Base-by-base conservation (phyloP, 2,113 vertebrate species). In the Ctenomys sociabilis region DNA sequence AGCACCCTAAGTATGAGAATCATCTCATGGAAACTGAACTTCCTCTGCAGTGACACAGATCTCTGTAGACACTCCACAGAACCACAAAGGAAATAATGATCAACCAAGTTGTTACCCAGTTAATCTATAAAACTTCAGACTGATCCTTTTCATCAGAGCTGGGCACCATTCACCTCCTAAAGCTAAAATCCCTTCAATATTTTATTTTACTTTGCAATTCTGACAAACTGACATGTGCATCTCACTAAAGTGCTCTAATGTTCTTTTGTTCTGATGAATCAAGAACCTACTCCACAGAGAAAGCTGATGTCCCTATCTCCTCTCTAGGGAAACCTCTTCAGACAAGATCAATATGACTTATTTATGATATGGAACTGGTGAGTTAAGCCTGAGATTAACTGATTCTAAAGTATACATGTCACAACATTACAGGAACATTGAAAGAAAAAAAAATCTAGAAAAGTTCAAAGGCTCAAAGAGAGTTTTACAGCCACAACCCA, bases 391-490 rank as follows among this genome's bases (percentile, higher is more conserved):
- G 52, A 91, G 28, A 54, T 85, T 81, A 32, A 95, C 81, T 93
- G 73, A 93, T 77, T 82, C 49, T n/a, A 91, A 40, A 90, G 52
- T 94, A 95, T 86, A 89, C 12, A 63, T 45, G n/a, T 61, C 89
- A 89, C 16, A 80, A 21, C 86, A 94, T 75, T 63, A 49, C 52
- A 85, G 32, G 21, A 93, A 68, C 81, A 83, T 7, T 37, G 43
- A 93, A 96, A 93, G 82, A 80, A 64, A 95, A 97, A n/a, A 59
- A 84, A 83, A 73, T 80, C 49, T 95, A 75, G 77, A 85, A 85
- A 90, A 97, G 73, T 64, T 95, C 80, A 94, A 97, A 94, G 89
- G 40, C 78, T 70, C 37, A 77, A 85, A 91, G 66, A 80, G 57
- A 49, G 7, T 88, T 96, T 96, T 95, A 96, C 59, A 89, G 80